phyloP scores from a whole-genome alignment of 2,888 invertebrate species.

The Ypsolopha sequella region DNA sequence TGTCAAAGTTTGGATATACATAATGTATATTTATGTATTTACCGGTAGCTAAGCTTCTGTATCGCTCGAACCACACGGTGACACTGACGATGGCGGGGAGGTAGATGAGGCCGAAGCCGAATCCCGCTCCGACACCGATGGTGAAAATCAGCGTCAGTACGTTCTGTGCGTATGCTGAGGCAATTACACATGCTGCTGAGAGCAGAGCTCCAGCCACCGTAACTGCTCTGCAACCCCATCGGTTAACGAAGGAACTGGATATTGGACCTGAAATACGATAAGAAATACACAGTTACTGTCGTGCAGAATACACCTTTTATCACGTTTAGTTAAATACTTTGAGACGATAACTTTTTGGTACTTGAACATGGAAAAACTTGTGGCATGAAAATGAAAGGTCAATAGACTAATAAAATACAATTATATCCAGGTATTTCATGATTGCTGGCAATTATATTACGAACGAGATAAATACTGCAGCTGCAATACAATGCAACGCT shows the following conservation, averaged over 20 bases:
- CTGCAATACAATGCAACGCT: too few species aligned
- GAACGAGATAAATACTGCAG: too few species aligned
- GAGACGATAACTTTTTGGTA: background rate
- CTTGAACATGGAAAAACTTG: background rate
- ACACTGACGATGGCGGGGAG: conserved; percentile 98
- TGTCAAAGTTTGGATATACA: too few species aligned
- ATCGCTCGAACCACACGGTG: conserved; percentile 96
- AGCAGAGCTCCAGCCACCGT: conserved; percentile 90
- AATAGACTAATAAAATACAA: too few species aligned
- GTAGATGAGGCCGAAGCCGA: conserved; percentile 97
- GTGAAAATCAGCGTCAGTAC: conserved; percentile 89
- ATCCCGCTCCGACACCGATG: conserved; percentile 94
- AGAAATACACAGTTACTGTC: background rate
- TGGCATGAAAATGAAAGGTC: background rate
- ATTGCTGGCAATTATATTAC: too few species aligned
- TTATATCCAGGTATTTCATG: too few species aligned
- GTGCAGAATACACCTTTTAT: background rate
- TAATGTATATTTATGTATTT: conserved; percentile 7
- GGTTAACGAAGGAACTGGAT: conserved; percentile 94
- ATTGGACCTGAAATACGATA: conserved; percentile 83
- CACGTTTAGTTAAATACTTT: too few species aligned
- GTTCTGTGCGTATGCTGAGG: conserved; percentile 86
- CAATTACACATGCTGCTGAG: conserved; percentile 80
- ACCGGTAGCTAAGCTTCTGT: conserved; percentile 93
- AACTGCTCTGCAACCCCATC: conserved; percentile 92